A percentile compares a stretch with the other conserved stretches of the same genome.
Conservation (phyloP, 2,888 invertebrate genomes). For the Caenorhabditis becei region DNA sequence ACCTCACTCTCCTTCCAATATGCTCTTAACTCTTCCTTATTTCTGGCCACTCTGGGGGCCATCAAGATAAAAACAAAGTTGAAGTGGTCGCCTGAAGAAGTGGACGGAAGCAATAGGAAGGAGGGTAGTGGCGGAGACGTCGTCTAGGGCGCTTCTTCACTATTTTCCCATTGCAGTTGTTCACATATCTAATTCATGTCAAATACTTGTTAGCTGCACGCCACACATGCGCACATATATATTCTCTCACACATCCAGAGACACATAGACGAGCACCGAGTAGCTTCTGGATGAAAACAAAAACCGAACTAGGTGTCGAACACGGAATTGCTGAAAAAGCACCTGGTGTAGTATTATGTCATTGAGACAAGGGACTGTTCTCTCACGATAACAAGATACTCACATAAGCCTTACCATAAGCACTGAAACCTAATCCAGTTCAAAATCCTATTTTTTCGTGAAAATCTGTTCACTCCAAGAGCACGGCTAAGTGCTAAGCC, state of each 20-base stretch:
- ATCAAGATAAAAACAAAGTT: conserved; percentile 58
- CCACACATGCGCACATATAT: conserved; percentile 58
- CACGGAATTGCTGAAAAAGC: neutral
- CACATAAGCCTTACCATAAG: too few species aligned
- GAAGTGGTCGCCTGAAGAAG: conserved; percentile 41
- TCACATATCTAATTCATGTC: conserved; percentile 72
- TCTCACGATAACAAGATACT: too few species aligned
- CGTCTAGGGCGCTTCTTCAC: conserved; percentile 49
- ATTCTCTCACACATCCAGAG: conserved; percentile 50
- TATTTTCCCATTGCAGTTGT: conserved; percentile 59
- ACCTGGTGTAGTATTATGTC: neutral
- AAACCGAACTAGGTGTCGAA: conserved; percentile 7
- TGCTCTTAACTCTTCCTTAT: conserved; percentile 38
- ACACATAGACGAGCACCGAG: conserved; percentile 18
- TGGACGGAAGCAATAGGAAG: conserved; percentile 34
- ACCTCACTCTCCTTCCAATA: conserved; percentile 26
- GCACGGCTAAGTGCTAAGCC: conserved; percentile 2
- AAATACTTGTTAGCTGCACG: conserved; percentile 69
- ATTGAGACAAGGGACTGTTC: too few species aligned
- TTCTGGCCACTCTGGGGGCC: conserved; percentile 34
- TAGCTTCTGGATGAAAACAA: conserved; percentile 34
- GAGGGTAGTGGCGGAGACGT: conserved; percentile 44
- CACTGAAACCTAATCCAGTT: too few species aligned
- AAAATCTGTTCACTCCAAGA: neutral
- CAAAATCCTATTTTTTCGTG: conserved; percentile 4